Base-by-base conservation (phyloP, 2,113 vertebrate species). In the Blennius ocellaris region DNA sequence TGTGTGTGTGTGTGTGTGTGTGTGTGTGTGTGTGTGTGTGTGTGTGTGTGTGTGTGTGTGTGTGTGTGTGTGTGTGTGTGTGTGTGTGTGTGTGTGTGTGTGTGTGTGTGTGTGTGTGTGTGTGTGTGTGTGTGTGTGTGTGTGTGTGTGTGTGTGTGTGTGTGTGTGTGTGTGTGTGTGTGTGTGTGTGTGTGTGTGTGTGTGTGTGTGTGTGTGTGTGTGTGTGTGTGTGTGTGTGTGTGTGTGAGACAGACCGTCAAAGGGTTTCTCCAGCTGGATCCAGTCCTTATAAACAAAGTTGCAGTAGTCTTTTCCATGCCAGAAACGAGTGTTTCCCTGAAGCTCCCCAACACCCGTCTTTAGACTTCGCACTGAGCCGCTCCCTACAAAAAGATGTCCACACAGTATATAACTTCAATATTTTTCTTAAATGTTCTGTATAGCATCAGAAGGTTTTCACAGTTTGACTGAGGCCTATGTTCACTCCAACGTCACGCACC, bases 271-370 rank as follows among this genome's bases (percentile, higher is more conserved):
- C 36, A 97, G 93, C 30, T 97, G 97, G 78, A 98, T 95, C 97
- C 97, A 98, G 87, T 98, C 97, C 90, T 95, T 98, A 84, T 96
- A 97, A 78, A 98, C 97, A 0, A 98, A 98, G 93, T 98, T 98
- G 93, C 97, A 98, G 57, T 98, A 98, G 88, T 98, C 97, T 66
- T 98, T 98, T n/a, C 97, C 97, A 0, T 98, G 97, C 96, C 97
- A 98, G 93, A 99, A 98, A 5, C 97, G 92, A 0, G 97, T 98
- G 88, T 99, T 97, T 6, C 97, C 97, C 0, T 96, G 93, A 8
- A 99, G 90, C 77, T 98, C 96, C 0, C 96, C 96, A 12, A 97
- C 94, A 0, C 94, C 96, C 0, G 96, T 96, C 90, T 97, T 96
- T 14, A 97, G 85, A 73, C 97, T 98, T 37, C 72, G 92, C 72